phyloP scores from a whole-genome alignment of 2,888 invertebrate species.

The Tinea trinotella region DNA sequence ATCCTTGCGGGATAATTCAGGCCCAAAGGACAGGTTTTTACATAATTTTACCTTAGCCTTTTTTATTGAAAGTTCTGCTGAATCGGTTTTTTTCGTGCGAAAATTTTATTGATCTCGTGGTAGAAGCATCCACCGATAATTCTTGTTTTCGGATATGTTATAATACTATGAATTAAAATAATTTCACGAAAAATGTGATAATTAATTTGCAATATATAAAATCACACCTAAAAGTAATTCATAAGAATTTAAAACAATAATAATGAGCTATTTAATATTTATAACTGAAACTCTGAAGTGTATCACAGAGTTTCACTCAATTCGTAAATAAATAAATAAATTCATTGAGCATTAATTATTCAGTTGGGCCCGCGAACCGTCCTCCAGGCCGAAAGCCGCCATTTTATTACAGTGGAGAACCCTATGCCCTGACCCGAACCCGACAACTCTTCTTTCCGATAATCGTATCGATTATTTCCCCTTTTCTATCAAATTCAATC shows the following conservation, averaged over 20 bases:
- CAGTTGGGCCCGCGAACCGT: slow-evolving; percentile 23
- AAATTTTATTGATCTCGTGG: slow-evolving; percentile 45
- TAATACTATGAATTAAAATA: neutral
- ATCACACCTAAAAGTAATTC: too few species aligned
- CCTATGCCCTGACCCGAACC: slow-evolving; percentile 35
- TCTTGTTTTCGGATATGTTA: neutral
- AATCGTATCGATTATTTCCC: slow-evolving; percentile 51
- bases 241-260: neutral
- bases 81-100: slow-evolving; percentile 39
- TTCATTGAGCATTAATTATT: slow-evolving; percentile 28
- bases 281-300: neutral
- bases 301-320: slow-evolving; percentile 23
- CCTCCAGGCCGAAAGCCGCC: slow-evolving; percentile 24
- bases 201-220: too few species aligned
- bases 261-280: neutral
- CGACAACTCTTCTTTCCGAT: slow-evolving; percentile 42
- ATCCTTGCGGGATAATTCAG: slow-evolving; percentile 67
- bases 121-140: slow-evolving; percentile 3
- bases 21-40: slow-evolving; percentile 66
- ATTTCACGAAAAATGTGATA: too few species aligned
- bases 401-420: slow-evolving; percentile 42
- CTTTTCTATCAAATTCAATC: slow-evolving; percentile 25
- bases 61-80: slow-evolving; percentile 42
- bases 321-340: slow-evolving; percentile 28
- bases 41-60: slow-evolving; percentile 62